Base-by-base conservation (phyloP, 1,140 invertebrate species). In the Capitella teleta region DNA sequence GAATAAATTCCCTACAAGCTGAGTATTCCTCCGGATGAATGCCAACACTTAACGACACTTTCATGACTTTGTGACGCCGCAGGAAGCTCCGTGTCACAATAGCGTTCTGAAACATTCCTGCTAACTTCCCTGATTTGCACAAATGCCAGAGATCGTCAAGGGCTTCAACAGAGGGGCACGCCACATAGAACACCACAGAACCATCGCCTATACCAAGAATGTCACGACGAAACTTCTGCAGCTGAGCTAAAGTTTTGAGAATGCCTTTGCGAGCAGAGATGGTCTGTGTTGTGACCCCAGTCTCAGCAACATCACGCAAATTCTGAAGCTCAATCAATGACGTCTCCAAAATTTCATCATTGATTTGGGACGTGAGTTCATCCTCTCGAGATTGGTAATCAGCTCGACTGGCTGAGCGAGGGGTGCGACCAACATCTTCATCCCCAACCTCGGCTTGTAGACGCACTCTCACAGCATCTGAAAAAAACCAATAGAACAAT, bases 181-280 rank as follows among this genome's bases (percentile, higher is more conserved):
- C 32, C 10, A 64, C 28, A 0, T 46, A 48, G 48, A 64, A 62
- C 23, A 44, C 40, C 16, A 64, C 52, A 47, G 60, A 62, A 8
- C 62, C 62, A 18, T 58, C 49, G 10, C 51, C 55, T 26, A 64
- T 54, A 23, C 55, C 54, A n/a, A 51, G 26, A 30, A 55, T 55
- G 12, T 54, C 23, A 3, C 57, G 45, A 8, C 60, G 38, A 18
- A 40, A n/a, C 38, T 24, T 40, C 38, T 3, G 60, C 52, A 62
- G 62, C 23, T 58, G 52, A 52, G 60, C 62, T 1, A 64, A 38
- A n/a, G 60, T 57, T 47, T 64, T 62, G 2, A 64, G 37, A 6
- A 60, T 57, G 47, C 61, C 46, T 14, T 28, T 34, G 14, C 49
- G 36, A 14, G 30, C 47, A 42, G 28, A 48, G 52, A 32, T 49